Conservation (phyloP, 2,888 invertebrate species). For the Cancer borealis region DNA sequence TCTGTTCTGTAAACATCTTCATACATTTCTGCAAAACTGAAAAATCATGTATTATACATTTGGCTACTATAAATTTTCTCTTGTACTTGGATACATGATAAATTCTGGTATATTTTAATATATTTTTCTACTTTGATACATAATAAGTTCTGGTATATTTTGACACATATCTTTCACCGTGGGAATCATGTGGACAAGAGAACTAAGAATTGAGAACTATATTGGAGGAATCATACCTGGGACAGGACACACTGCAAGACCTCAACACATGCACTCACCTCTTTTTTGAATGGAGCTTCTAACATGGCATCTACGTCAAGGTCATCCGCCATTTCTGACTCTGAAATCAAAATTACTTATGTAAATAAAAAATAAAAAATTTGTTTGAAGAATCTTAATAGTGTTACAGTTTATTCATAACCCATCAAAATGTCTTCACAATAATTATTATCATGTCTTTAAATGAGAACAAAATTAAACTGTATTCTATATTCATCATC, state of each 20-base stretch:
- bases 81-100: neutral
- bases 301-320: conserved; percentile 98
- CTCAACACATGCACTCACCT: conserved; percentile 84
- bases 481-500: neutral
- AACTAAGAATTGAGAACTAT: neutral
- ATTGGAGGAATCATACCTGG: conserved; percentile 35
- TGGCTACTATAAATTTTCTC: neutral
- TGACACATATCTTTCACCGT: neutral
- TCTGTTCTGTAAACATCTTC: conserved; percentile 48
- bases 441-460: neutral
- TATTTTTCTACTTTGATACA: neutral
- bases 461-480: neutral
- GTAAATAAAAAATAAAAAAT: neutral
- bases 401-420: neutral
- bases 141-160: neutral
- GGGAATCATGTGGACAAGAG: neutral
- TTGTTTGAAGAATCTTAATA: neutral
- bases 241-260: conserved; percentile 40
- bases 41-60: conserved; percentile 34
- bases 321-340: conserved; percentile 91
- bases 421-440: neutral
- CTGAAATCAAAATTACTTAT: conserved; percentile 47
- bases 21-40: conserved; percentile 49
- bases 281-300: conserved; percentile 95
- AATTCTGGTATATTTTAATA: neutral